Evolutionary conservation across 2,113 vertebrate species (phyloP), one percentile per base, ranked within the genome.

Genomic region (Eulacestoma nigropectus): DNA sequence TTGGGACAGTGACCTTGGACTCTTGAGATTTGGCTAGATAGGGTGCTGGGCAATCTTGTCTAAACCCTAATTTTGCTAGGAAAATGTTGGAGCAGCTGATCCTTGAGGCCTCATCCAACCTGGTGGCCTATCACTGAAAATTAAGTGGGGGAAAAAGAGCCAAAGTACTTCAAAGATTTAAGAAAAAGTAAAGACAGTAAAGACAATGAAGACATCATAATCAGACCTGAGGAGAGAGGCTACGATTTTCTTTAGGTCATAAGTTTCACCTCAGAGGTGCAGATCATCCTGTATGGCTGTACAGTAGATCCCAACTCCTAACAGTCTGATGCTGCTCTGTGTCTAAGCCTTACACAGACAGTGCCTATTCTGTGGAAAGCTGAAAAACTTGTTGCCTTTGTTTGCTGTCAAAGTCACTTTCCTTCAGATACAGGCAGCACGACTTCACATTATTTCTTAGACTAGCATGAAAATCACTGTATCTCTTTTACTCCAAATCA

Each of bases 1-100:
- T 44, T 1, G 0, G 41, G 13, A 35, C 0, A 44, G 49, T 15
- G 20, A 37, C 33, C 33, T 32, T 37, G 33, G 39, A 23, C 9
- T 5, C 26, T 11, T 55, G 39, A 30, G 23, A 25, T 57, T 26
- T 50, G 32, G 7, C 32, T 22, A 32, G 32, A 42, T 23, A 50
- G 16, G 11, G 13, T 17, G 10, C 62, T 50, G 13, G 37, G 21
- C 21, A 21, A 26, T 35, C 52, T 42, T 67, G 7, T 35, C 26
- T 17, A 50, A 21, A 42, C 21, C 11, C 21, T 35, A 16, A 30
- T 22, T 59, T 50, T 49, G 10, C 16, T 30, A 41, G 33, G 16
- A 30, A 67, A 67, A 50, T 0, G 2, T 20, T 57, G 50, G 70
- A 49, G 16, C 25, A 56, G 25, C 26, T 57, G 52, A 35, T 67